Conservation (phyloP, 2,113 vertebrate species). For the Heliornis fulica region DNA sequence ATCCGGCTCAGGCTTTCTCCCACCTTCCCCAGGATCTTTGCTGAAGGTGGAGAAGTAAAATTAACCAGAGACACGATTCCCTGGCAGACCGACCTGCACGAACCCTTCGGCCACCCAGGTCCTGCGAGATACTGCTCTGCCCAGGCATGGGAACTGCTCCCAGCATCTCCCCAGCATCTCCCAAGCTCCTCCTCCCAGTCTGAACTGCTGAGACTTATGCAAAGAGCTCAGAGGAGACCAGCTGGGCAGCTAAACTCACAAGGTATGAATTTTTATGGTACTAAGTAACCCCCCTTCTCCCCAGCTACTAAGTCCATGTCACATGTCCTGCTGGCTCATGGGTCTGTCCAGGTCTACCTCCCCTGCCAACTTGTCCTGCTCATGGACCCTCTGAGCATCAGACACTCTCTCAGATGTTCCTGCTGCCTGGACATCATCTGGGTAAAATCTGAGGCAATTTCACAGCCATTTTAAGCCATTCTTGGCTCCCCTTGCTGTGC, state of each 20-base stretch:
- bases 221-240: not conserved
- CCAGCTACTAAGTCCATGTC: not conserved
- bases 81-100: rapidly evolving
- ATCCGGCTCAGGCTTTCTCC: constrained; percentile 92
- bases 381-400: not conserved
- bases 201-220: rapidly evolving
- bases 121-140: not conserved
- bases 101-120: rapidly evolving
- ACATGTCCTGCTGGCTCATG: rapidly evolving
- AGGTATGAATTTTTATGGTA: not conserved
- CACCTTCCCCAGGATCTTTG: constrained; percentile 93
- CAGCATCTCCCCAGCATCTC: not conserved
- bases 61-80: not conserved
- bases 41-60: constrained; percentile 62
- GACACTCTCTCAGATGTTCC: not conserved
- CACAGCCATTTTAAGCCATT: not conserved
- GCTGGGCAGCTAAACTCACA: not conserved
- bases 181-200: not conserved
- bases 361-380: not conserved
- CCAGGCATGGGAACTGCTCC: not conserved
- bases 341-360: rapidly evolving
- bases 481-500: not conserved
- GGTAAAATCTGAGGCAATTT: not conserved
- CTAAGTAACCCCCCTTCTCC: not conserved
- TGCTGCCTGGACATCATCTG: not conserved